A percentile compares a stretch with the other conserved stretches of the same genome.
Evolutionary conservation across 2,888 invertebrate species (phyloP).

Genomic region (Drosophila neonasuta): DNA sequence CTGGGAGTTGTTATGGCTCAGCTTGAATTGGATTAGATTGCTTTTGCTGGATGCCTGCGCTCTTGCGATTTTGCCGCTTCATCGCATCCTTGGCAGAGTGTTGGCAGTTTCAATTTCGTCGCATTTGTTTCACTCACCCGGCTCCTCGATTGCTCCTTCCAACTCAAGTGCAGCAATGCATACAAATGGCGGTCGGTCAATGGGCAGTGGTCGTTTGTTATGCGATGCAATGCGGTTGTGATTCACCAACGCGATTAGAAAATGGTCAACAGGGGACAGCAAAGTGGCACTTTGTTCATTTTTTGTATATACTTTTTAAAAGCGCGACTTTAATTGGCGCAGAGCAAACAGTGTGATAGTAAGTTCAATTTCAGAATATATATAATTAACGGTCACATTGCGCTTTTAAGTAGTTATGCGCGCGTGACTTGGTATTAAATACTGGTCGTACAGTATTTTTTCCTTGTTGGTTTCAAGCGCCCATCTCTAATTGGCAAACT

Average conservation of each 20-base stretch:
- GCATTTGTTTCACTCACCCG: slow-evolving; percentile 50
- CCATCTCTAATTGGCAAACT: slow-evolving; percentile 11
- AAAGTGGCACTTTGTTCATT: not conserved
- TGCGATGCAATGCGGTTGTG: slow-evolving; percentile 33
- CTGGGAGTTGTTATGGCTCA: slow-evolving; percentile 56
- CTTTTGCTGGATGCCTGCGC: not conserved
- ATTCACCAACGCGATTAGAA: slow-evolving; percentile 47
- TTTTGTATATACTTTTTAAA: slow-evolving; percentile 4
- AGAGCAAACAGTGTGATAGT: slow-evolving; percentile 1
- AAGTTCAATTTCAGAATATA: not conserved
- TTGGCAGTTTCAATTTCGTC: slow-evolving; percentile 66
- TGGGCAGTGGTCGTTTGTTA: slow-evolving; percentile 52
- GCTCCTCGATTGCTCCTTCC: not conserved
- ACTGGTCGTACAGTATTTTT: not conserved
- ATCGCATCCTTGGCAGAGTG: slow-evolving; percentile 23
- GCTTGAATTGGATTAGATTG: slow-evolving; percentile 24
- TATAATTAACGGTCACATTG: not conserved
- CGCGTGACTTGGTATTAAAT: not conserved
- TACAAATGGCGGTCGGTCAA: slow-evolving; percentile 63
- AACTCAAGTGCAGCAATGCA: slow-evolving; percentile 60
- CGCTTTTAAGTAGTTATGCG: not conserved
- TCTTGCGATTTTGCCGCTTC: slow-evolving; percentile 18
- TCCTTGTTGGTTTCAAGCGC: not conserved
- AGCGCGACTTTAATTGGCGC: slow-evolving; percentile 16
- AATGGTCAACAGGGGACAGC: slow-evolving; percentile 30